Percentiles rank a stretch among this genome's conserved stretches.
phyloP scores from a whole-genome alignment of 92 coral and sea anemone species.

The Blastomussa wellsi region DNA sequence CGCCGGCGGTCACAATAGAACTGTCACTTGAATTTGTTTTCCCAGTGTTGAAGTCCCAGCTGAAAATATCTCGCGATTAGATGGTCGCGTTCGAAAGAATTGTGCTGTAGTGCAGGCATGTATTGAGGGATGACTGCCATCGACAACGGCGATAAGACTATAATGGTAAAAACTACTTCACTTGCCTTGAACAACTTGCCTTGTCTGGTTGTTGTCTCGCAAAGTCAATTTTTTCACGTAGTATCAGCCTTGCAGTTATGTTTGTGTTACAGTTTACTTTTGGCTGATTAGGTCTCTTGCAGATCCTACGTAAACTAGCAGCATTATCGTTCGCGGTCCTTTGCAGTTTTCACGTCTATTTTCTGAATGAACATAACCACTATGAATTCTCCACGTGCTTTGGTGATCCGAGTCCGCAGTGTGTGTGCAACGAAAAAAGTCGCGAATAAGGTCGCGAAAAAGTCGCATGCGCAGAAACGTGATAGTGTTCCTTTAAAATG shows the following conservation, averaged over 20 bases:
- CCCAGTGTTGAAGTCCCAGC: slow-evolving; percentile 51
- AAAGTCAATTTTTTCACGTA: too few species aligned
- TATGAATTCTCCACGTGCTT: background rate
- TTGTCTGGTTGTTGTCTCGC: too few species aligned
- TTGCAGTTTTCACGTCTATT: too few species aligned
- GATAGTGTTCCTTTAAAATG: too few species aligned
- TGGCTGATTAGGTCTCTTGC: too few species aligned
- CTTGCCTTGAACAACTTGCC: background rate
- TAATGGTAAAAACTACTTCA: background rate
- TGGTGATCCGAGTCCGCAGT: background rate
- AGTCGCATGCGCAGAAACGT: too few species aligned
- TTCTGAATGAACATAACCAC: background rate
- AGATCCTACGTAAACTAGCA: too few species aligned
- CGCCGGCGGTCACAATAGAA: too few species aligned
- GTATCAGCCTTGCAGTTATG: too few species aligned
- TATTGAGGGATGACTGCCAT: slow-evolving; percentile 42
- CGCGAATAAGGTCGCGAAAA: slow-evolving; percentile 20
- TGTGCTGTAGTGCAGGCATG: slow-evolving; percentile 45
- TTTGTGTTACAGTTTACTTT: too few species aligned
- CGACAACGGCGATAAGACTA: slow-evolving; percentile 2
- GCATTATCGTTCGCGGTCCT: too few species aligned
- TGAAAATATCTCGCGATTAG: slow-evolving; percentile 50
- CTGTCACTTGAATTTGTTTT: too few species aligned
- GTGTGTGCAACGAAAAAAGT: background rate
- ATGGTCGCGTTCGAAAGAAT: slow-evolving; percentile 30